Conservation (phyloP, 35 echinoderm and acorn worm genomes). For the Hemicentrotus pulcherrimus region DNA sequence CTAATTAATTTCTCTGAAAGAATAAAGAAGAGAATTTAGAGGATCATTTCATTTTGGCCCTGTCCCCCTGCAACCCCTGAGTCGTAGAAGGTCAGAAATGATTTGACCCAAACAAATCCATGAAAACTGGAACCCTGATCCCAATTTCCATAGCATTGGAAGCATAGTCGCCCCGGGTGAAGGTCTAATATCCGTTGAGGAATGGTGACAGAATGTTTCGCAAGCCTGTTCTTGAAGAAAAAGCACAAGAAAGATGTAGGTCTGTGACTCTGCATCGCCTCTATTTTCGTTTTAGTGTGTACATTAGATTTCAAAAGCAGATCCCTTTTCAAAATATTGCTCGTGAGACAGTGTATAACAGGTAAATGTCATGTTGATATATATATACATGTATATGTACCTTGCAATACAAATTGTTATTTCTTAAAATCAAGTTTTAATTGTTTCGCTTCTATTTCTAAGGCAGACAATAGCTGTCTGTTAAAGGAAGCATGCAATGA, state of each 20-base stretch:
- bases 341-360: too few relatives aligned
- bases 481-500: not conserved
- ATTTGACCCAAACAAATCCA: constrained; percentile 17
- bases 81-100: not conserved
- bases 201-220: not conserved
- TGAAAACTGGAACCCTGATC: not conserved
- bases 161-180: not conserved
- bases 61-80: not conserved
- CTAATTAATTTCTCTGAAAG: not conserved
- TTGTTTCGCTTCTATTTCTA: not conserved
- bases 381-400: too few relatives aligned
- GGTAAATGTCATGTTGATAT: not conserved
- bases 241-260: not conserved
- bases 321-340: not conserved
- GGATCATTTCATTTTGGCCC: not conserved
- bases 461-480: not conserved
- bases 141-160: not conserved
- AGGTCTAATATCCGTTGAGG: not conserved
- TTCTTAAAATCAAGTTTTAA: not conserved
- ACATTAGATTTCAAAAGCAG: not conserved
- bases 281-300: not conserved
- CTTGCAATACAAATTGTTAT: not conserved
- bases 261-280: not conserved
- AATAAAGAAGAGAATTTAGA: not conserved
- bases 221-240: not conserved